Conservation (phyloP, 92 coral and sea anemone species). For the Galaxea fascicularis region DNA sequence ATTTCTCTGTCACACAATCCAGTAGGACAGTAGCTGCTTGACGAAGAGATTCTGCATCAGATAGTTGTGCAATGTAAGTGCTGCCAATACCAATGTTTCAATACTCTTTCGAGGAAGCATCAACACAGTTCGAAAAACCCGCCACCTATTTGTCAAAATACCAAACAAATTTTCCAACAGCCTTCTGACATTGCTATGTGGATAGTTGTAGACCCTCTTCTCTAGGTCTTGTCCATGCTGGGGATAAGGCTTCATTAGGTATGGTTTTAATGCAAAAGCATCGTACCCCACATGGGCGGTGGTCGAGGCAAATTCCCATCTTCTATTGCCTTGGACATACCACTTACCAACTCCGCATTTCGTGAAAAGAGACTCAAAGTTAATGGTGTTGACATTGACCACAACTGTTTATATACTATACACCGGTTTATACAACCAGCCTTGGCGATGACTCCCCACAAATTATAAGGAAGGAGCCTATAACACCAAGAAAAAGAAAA, state of each 20-base stretch:
- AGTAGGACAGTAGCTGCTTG: background rate
- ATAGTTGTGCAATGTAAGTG: background rate
- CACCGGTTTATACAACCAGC: no score
- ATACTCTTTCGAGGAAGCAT: background rate
- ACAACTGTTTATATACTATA: no score
- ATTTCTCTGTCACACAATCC: slow-evolving; percentile 19
- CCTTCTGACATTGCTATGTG: background rate
- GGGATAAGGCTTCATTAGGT: slow-evolving; percentile 23
- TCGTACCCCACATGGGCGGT: slow-evolving; percentile 37
- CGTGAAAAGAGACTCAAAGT: no score
- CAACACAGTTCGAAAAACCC: background rate
- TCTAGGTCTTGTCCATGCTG: background rate
- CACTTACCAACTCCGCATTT: no score
- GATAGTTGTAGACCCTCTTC: background rate
- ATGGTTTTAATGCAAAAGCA: slow-evolving; percentile 33
- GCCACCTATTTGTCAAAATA: background rate
- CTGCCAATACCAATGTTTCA: background rate
- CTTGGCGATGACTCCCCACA: no score
- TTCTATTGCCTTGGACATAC: slow-evolving; percentile 30
- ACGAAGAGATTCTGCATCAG: background rate
- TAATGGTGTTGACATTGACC: no score
- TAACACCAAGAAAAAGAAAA: no score
- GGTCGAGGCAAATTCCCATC: slow-evolving; percentile 9
- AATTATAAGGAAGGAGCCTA: no score
- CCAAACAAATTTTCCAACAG: background rate